These are phyloP conservation scores for Circaetus cinerascens DNA, from an alignment of 2,113 vertebrate genomes.

Conservation along the genomic window DNA sequence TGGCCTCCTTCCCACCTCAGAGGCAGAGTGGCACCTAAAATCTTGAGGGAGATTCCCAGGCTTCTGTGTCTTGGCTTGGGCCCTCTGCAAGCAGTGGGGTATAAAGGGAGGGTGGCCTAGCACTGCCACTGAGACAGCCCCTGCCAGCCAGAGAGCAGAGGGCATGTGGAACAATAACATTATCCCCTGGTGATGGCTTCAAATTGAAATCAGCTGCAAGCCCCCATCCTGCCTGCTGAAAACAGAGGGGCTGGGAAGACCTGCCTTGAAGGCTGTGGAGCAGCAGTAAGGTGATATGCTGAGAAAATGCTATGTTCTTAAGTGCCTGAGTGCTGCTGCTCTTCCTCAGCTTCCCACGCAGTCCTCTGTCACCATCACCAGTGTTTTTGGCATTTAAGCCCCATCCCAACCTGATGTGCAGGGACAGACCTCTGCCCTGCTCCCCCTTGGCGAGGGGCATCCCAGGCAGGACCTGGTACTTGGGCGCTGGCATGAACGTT, in stretches of 20 bases:
- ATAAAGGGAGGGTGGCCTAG: neutral
- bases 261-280: neutral
- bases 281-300: slow-evolving; percentile 28
- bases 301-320: neutral
- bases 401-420: neutral
- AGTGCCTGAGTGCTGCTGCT: neutral
- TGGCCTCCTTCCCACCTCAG: neutral
- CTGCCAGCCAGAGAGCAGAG: neutral
- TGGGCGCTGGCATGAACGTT: fast-evolving
- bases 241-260: neutral
- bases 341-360: neutral
- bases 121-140: neutral
- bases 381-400: neutral
- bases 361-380: neutral
- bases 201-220: slow-evolving; percentile 16
- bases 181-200: slow-evolving; percentile 12
- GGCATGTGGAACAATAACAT: neutral
- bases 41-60: neutral
- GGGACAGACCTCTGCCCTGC: no score
- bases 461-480: neutral
- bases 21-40: neutral
- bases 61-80: neutral
- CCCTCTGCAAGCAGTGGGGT: neutral
- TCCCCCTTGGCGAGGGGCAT: neutral
- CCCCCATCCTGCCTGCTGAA: neutral